phyloP scores from a whole-genome alignment of 2,888 invertebrate genomes.

The Nezara viridula region DNA sequence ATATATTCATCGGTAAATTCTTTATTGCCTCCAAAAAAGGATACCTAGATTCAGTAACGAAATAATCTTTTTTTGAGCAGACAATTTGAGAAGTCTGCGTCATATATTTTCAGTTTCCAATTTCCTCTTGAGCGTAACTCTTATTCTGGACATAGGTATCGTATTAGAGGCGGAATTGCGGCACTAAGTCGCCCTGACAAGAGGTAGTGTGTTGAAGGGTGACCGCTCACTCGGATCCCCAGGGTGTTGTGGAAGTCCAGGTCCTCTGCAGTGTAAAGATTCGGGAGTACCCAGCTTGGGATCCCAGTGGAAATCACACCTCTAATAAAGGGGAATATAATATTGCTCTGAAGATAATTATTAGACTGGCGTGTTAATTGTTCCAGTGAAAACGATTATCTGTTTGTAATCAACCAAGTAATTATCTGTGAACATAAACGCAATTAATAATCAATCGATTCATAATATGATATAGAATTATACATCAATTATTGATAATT shows the following conservation, averaged over 20 bases:
- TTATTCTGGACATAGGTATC: not conserved
- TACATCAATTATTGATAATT: not conserved
- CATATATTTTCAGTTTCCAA: constrained; percentile 26
- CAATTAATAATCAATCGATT: no score
- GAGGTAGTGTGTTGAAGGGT: not conserved
- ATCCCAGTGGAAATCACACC: constrained; percentile 15
- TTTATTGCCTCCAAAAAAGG: no score
- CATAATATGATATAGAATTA: not conserved
- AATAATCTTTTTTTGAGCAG: not conserved
- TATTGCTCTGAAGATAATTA: not conserved
- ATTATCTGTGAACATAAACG: not conserved
- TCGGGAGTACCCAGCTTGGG: not conserved
- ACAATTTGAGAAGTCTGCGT: not conserved
- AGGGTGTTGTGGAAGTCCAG: not conserved
- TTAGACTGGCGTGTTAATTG: not conserved
- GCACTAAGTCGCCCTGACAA: constrained; percentile 17
- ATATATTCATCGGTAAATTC: no score
- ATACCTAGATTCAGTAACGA: not conserved
- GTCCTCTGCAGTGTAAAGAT: not conserved
- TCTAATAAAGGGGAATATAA: not conserved
- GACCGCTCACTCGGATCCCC: not conserved
- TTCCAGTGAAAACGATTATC: not conserved
- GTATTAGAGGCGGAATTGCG: constrained; percentile 18
- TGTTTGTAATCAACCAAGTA: not conserved
- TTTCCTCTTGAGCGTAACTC: constrained; percentile 15